A percentile compares a stretch with the other conserved stretches of the same genome.
Conservation (phyloP, 2,113 vertebrate species). For the Gopherus evgoodei region DNA sequence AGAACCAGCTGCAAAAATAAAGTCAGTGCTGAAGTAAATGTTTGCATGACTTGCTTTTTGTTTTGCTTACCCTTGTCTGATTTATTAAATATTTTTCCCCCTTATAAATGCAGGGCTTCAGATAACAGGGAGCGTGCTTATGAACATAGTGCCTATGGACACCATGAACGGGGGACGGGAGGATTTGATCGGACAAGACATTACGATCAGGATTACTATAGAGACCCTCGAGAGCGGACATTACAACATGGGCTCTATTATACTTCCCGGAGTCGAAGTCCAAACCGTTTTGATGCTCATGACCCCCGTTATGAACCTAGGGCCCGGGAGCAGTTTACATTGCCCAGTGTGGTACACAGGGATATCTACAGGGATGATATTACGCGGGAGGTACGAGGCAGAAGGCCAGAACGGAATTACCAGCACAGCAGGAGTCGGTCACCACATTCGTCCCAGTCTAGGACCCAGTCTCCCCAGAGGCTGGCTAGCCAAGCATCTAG, state of each 20-base stretch:
- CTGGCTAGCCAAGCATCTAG: conserved; percentile 90
- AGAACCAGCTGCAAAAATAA: conserved; percentile 47
- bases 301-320: conserved; percentile 94
- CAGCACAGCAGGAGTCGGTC: conserved; percentile 96
- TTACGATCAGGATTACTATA: conserved; percentile 98
- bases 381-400: conserved; percentile 88
- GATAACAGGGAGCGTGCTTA: conserved; percentile 97
- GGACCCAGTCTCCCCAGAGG: conserved; percentile 94
- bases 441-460: conserved; percentile 93
- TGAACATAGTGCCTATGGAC: conserved; percentile 99
- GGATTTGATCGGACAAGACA: conserved; percentile 96
- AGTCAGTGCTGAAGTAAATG: conserved; percentile 68
- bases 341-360: conserved; percentile 97
- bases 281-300: conserved; percentile 94
- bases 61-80: conserved; percentile 66
- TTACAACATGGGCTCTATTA: conserved; percentile 93
- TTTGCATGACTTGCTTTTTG: conserved; percentile 80
- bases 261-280: conserved; percentile 95
- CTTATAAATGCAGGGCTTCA: conserved; percentile 90
- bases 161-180: conserved; percentile 95
- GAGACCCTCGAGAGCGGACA: conserved; percentile 93
- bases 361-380: conserved; percentile 96
- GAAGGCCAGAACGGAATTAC: conserved; percentile 91
- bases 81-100: conserved; percentile 76
- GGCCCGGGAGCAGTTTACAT: conserved; percentile 92